These are phyloP conservation scores for Masnerella sp. DNA, from an alignment of 2,888 invertebrate genomes.

Conservation along the genomic window DNA sequence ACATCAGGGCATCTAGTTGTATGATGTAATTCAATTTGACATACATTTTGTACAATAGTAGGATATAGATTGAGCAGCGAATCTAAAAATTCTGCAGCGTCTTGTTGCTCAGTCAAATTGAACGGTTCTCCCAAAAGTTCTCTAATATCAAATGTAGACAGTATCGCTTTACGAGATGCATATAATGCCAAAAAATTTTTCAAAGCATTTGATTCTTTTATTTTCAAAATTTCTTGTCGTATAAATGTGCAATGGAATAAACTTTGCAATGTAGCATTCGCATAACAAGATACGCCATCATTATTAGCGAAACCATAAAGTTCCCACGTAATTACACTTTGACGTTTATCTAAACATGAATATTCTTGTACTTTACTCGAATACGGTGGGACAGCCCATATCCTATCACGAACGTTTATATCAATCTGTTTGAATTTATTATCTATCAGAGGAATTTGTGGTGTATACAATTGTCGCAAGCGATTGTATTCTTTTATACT, in stretches of 20 bases:
- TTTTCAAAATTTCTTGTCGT: slow-evolving; percentile 7
- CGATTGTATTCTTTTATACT: slow-evolving; percentile 6
- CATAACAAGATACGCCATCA: slow-evolving; percentile 7
- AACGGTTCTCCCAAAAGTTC: background rate
- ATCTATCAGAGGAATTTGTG: background rate
- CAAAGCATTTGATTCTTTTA: background rate
- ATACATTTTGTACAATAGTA: background rate
- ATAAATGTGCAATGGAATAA: slow-evolving; percentile 17
- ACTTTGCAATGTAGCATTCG: slow-evolving; percentile 2
- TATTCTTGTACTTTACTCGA: background rate
- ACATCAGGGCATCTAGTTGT: background rate
- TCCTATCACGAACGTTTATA: background rate
- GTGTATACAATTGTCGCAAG: background rate
- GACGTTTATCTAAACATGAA: background rate
- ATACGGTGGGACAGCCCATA: slow-evolving; percentile 5
- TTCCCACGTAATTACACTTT: background rate
- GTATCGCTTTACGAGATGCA: background rate
- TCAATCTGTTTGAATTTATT: background rate
- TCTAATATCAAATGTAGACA: background rate
- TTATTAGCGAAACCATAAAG: slow-evolving; percentile 12
- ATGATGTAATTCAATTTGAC: background rate
- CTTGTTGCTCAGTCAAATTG: background rate
- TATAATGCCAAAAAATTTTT: background rate
- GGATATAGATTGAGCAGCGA: background rate
- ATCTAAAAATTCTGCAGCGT: slow-evolving; percentile 8